Base-by-base conservation (phyloP, 2,113 vertebrate genomes). In the Circaetus cinerascens region DNA sequence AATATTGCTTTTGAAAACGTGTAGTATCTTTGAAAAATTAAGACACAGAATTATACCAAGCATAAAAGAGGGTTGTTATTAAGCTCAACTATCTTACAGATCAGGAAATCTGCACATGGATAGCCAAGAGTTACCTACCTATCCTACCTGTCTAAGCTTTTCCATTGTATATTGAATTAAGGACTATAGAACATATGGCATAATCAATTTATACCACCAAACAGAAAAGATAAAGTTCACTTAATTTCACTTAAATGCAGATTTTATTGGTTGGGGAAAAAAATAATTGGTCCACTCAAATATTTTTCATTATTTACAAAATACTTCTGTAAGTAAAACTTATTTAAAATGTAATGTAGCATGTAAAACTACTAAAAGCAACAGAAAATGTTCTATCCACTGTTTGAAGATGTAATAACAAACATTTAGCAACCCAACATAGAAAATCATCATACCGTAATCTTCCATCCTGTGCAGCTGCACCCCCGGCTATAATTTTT, bases 401-500 rank as follows among this genome's bases (percentile, higher is more conserved):
- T 64, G 16, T 41, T 59, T 53, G 66, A 41, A 81, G 90, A 68
- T 21, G 68, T 5, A 76, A 1, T 11, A 77, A 62, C 8, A 62
- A 34, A 20, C 26, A 66, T 25, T 53, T 55, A 94, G 38, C 13
- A 93, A 83, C 7, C 27, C 15, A 66, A 74, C 27, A 87, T 3
- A 82, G 45, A 90, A 82, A 84, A 38, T 43, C 50, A 74, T 97
- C 98, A 69, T 98, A 99, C 99, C 99, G 98, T 92, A 99, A 98
- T 95, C 99, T 98, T 91, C 99, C 99, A 75, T 99, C 99, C 98
- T 99, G 99, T 11, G 99, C 99, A 18, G 99, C 99, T 20, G 99
- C 99, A 77, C 99, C 99, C 25, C 99, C 99, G 0, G 99, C 98
- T 88, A 99, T 99, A 94, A 99, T 99, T 97, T 99, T 99, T 83